phyloP scores from a whole-genome alignment of 2,888 invertebrate species.

The Mylabris sibirica region DNA sequence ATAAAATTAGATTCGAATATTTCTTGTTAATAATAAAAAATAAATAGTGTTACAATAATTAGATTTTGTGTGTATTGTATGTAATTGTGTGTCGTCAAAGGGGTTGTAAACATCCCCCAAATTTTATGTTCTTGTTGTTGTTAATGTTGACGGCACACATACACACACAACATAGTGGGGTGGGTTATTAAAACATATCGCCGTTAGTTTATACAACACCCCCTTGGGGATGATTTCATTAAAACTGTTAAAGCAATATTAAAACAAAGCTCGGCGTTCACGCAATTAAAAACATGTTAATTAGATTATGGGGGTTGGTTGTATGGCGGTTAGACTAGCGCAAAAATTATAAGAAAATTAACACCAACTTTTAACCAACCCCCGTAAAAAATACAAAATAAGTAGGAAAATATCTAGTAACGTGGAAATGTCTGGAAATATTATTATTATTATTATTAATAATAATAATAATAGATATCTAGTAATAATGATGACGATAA shows the following conservation, averaged over 20 bases:
- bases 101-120: slow-evolving; percentile 21
- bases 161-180: slow-evolving; percentile 13
- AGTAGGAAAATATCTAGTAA: neutral
- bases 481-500: slow-evolving; percentile 2
- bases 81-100: slow-evolving; percentile 8
- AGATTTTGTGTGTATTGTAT: neutral
- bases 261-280: slow-evolving; percentile 24
- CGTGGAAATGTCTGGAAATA: neutral
- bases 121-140: slow-evolving; percentile 18
- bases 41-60: neutral
- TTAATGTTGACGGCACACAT: neutral
- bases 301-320: slow-evolving; percentile 42
- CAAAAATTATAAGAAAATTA: slow-evolving; percentile 6
- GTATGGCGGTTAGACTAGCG: neutral
- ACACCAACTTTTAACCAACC: neutral
- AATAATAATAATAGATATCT: neutral
- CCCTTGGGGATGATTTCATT: slow-evolving; percentile 30
- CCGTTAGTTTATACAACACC: neutral
- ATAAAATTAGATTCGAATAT: slow-evolving; percentile 4
- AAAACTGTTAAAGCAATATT: slow-evolving; percentile 30
- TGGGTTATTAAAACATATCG: slow-evolving; percentile 33
- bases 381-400: neutral
- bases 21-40: neutral
- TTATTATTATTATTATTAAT: neutral
- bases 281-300: slow-evolving; percentile 50